Conservation (phyloP, 1,140 invertebrate genomes). For the Lanistes nyassanus region DNA sequence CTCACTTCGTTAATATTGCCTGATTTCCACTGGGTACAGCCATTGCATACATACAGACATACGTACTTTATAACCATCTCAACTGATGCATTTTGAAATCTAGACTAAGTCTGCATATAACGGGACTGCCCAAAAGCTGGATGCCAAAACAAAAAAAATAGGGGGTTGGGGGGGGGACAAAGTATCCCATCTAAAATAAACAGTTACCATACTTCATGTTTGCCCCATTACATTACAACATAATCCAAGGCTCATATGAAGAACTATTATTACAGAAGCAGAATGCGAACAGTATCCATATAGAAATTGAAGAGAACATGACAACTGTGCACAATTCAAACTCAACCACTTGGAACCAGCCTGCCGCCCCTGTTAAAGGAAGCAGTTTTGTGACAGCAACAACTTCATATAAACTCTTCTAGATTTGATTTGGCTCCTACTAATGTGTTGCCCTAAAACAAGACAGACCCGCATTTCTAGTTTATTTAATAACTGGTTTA, state of each 20-base stretch:
- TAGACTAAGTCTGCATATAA: slow-evolving; percentile 2
- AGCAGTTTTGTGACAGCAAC: too few species aligned
- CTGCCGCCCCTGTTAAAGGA: too few species aligned
- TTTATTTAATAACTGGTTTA: too few species aligned
- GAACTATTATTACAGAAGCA: neutral
- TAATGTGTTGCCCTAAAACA: neutral
- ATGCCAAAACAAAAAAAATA: neutral
- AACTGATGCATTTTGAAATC: slow-evolving; percentile 1
- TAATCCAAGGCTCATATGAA: neutral
- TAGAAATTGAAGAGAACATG: too few species aligned
- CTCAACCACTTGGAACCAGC: too few species aligned
- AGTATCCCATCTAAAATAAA: neutral
- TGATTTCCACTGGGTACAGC: slow-evolving; percentile 15
- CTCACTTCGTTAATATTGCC: slow-evolving; percentile 22
- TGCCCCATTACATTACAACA: neutral
- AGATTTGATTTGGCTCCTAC: neutral
- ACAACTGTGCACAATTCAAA: too few species aligned
- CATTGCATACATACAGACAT: slow-evolving; percentile 18
- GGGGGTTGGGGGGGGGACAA: too few species aligned
- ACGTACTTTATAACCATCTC: slow-evolving; percentile 10
- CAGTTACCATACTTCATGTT: neutral
- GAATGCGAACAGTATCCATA: neutral
- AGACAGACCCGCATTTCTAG: too few species aligned
- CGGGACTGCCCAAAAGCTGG: too few species aligned
- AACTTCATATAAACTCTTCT: neutral